These are phyloP conservation scores for Lysandra coridon DNA, from an alignment of 2,888 invertebrate species.

Conservation along the genomic window DNA sequence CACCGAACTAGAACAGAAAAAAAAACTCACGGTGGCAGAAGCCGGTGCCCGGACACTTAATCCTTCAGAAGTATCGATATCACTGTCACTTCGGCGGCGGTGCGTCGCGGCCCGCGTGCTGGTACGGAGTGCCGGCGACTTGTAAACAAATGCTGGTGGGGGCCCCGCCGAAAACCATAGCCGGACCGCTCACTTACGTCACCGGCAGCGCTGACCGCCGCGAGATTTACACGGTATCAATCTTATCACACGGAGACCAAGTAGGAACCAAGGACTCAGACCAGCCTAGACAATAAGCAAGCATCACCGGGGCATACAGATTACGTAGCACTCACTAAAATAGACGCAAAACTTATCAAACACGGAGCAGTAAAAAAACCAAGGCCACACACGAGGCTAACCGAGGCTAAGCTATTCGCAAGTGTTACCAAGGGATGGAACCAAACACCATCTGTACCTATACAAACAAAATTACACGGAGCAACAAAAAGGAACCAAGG, in stretches of 20 bases:
- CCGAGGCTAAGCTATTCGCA: background rate
- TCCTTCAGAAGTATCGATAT: conserved; percentile 38
- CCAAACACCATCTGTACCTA: background rate
- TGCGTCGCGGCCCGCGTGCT: conserved; percentile 68
- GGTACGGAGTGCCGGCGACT: conserved; percentile 73
- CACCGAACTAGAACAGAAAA: background rate
- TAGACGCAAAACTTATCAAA: background rate
- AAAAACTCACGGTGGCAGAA: conserved; percentile 16
- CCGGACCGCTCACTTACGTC: conserved; percentile 75
- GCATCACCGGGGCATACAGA: background rate
- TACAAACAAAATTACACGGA: background rate
- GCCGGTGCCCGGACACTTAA: conserved; percentile 23
- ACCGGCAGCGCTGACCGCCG: conserved; percentile 49
- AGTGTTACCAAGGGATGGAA: background rate
- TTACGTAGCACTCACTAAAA: too few species aligned
- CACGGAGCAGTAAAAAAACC: background rate
- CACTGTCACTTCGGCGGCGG: conserved; percentile 57
- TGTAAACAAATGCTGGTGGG: conserved; percentile 79
- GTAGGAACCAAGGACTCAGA: background rate
- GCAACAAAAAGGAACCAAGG: background rate
- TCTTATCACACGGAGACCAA: background rate
- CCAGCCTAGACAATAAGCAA: background rate
- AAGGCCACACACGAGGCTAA: background rate
- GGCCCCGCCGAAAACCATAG: conserved; percentile 77
- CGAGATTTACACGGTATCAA: conserved; percentile 35